Base-by-base conservation (phyloP, 2,888 invertebrate species). In the Frankliniella intonsa region DNA sequence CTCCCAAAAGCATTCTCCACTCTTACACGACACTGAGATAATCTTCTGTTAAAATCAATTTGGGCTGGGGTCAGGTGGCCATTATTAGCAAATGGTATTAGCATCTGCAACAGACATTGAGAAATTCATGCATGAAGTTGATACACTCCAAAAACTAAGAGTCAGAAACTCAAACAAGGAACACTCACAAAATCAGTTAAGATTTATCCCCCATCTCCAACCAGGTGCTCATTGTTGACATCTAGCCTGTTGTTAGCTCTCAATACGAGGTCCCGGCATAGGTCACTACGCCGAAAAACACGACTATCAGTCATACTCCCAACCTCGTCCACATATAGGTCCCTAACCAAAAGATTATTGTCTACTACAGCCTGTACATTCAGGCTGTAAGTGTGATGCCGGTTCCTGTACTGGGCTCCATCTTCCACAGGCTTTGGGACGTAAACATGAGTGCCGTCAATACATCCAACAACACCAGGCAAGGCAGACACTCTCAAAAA, bases 331-430 rank as follows among this genome's bases (percentile, higher is more conserved):
- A 55, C 55, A 8, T 55, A 55, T 8, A 55, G 55, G 55, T 55
- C 55, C 55, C 55, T 55, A 8, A 55, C 55, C 55, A 55, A 55
- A 55, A 55, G 55, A 55, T 55, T 55, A 55, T 55, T 55, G 5
- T 38, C 38, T 38, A 38, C 38, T 38, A 38, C 38, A 38, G 38
- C 38, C 38, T 38, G 38, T 38, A 17, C 17, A 12, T 55, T 55
- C 55, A 55, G 55, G 55, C 55, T 55, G 55, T 55, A 55, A 55
- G 55, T 55, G 55, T 55, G 55, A 55, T 55, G 55, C 55, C 55
- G 55, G 55, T 55, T 55, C 55, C 55, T 55, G 55, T 55, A 55
- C 55, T 55, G 55, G 55, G 55, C 55, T 55, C 55, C 55, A 55
- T 55, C 55, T 8, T 55, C 55, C 55, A 55, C 55, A 55, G 55